Evolutionary conservation across 2,797 vertebrate species (phyloP), one percentile per base, ranked within the genome.

Genomic region (Sarcophilus harrisii): DNA sequence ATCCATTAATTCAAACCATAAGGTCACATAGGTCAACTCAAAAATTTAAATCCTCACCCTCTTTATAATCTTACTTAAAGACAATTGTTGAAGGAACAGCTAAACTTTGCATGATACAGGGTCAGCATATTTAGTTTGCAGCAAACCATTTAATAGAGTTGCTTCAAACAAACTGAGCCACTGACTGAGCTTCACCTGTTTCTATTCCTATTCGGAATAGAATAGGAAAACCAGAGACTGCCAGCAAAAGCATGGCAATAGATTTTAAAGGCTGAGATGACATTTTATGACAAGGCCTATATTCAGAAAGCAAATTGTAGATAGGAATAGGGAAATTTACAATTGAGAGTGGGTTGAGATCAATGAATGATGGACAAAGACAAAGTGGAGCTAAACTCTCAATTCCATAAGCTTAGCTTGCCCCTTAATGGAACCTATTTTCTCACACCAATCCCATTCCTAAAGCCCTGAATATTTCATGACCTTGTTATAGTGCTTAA

Each of bases 281-380:
- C 5, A 27, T 55, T 55, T 55, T 55, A 55, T 11, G 10, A 12
- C 4, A 90, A 57, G 13, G 10, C 92, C 4, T 93, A 60, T 90
- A 57, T 92, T 95, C 58, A 90, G 38, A 97, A 95, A 49, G 1
- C 2, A 60, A 92, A 32, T 91, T 60, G 16, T 11, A 94, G 73
- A 81, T 8, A 87, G 62, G 30, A 49, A 59, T 66, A 4, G 38
- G 38, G 45, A 29, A n/a, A 55, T 16, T 55, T 90, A 4, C 52
- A 90, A 93, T 21, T 1, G 5, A 14, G 16, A 2, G 6, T 57
- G 92, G 57, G n/a, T 13, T 32, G 10, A 91, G 93, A 16, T 92
- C 16, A 81, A 10, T 66, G 24, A 66, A 1, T 52, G 4, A 30
- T 90, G 52, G 52, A 30, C 90, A 45, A 52, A 3, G 24, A 45